Conservation (phyloP, 1,140 invertebrate genomes). For the Vollenhovia emeryi region DNA sequence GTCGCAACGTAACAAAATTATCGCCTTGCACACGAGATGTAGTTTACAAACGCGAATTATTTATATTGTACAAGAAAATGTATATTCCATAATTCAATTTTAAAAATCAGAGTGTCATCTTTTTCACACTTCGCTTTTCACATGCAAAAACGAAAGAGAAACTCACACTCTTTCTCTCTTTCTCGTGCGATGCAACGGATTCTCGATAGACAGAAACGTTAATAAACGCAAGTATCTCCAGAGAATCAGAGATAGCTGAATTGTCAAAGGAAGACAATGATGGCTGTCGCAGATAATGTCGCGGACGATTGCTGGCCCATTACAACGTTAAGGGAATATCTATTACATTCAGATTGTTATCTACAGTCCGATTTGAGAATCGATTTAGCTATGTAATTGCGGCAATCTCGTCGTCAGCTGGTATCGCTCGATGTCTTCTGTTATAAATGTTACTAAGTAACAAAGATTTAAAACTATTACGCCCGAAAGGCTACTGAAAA, state of each 20-base stretch:
- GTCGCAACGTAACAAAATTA: neutral
- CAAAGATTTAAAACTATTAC: neutral
- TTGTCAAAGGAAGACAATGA: conserved; percentile 1
- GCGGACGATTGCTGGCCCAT: conserved; percentile 31
- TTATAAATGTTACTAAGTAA: conserved; percentile 20
- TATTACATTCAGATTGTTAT: conserved; percentile 67
- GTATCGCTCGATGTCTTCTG: conserved; percentile 34
- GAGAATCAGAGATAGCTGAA: neutral
- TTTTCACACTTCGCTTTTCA: too few species aligned
- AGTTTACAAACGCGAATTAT: neutral
- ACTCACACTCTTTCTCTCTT: too few species aligned
- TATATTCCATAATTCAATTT: neutral
- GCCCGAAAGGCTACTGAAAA: neutral
- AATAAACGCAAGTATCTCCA: conserved; percentile 33
- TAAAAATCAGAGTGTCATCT: neutral
- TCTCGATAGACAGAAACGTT: neutral
- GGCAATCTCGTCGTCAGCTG: conserved; percentile 65
- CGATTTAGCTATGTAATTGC: conserved; percentile 69
- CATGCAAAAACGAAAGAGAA: neutral
- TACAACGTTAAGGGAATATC: conserved; percentile 62
- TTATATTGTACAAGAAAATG: neutral
- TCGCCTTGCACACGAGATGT: neutral
- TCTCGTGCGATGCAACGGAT: neutral
- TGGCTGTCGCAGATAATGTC: conserved; percentile 37
- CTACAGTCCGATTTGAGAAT: conserved; percentile 50